phyloP scores from a whole-genome alignment of 2,888 invertebrate species.

The Yponomeuta evonymella region DNA sequence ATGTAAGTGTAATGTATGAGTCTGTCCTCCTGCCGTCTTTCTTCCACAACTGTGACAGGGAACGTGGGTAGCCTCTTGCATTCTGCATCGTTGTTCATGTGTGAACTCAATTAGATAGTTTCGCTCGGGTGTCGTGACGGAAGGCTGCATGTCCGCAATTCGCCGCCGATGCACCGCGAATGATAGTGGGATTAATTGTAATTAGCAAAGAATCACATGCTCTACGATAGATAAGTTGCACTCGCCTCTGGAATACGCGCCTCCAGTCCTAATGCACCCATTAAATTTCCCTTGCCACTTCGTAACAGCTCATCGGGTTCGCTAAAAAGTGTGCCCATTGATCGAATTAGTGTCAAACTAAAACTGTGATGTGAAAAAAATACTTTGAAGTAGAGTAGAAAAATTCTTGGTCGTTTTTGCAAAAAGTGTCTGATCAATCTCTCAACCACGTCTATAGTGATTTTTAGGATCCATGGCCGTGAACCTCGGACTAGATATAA shows the following conservation, averaged over 20 bases:
- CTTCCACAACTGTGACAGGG: constrained; percentile 8
- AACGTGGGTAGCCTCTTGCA: constrained; percentile 34
- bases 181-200: constrained; percentile 38
- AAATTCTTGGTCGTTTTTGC: no score
- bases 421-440: no score
- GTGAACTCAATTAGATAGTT: constrained; percentile 58
- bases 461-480: no score
- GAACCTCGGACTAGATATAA: no score
- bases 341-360: no score
- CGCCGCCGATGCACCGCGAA: constrained; percentile 33
- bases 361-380: no score
- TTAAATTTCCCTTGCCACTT: constrained; percentile 2
- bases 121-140: constrained; percentile 32
- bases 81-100: constrained; percentile 53
- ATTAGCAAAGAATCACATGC: constrained; percentile 32
- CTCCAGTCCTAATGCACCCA: constrained; percentile 7
- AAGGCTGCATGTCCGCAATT: constrained; percentile 34
- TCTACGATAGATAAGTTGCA: constrained; percentile 8
- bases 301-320: background rate
- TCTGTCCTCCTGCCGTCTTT: background rate
- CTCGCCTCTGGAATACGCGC: background rate
- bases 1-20: no score
- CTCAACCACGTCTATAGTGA: no score
- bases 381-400: no score
- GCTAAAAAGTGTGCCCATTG: no score